Conservation (phyloP, 2,888 invertebrate species). For the Petrolisthes cinctipes region DNA sequence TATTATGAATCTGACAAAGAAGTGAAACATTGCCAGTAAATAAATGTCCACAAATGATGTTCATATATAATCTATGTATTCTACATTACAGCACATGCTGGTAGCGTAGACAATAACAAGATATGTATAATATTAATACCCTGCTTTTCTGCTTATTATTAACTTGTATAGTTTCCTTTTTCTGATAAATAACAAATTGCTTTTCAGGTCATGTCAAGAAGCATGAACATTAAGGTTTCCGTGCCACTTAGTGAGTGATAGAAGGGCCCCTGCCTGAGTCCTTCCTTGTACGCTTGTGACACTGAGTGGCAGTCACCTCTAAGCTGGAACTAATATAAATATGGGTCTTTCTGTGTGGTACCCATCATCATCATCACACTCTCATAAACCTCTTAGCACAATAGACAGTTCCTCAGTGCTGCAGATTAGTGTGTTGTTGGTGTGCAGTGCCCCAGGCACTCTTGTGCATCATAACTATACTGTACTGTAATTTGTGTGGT, state of each 20-base stretch:
- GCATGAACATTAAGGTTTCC: background rate
- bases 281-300: background rate
- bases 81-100: no score
- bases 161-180: background rate
- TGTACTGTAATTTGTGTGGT: no score
- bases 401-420: conserved; percentile 11
- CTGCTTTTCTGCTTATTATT: background rate
- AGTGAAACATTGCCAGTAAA: no score
- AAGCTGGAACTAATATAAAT: background rate
- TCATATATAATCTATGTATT: no score
- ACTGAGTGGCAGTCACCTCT: background rate
- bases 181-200: conserved; percentile 1
- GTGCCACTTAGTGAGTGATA: background rate
- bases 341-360: background rate
- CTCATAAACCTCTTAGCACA: conserved; percentile 1
- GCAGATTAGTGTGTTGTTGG: background rate
- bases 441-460: background rate
- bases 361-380: conserved; percentile 2
- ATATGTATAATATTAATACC: no score
- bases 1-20: no score
- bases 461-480: no score
- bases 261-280: background rate
- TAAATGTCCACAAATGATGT: no score
- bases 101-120: no score
- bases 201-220: conserved; percentile 27